phyloP scores from a whole-genome alignment of 1,140 invertebrate genomes.

The Nomia melanderi region DNA sequence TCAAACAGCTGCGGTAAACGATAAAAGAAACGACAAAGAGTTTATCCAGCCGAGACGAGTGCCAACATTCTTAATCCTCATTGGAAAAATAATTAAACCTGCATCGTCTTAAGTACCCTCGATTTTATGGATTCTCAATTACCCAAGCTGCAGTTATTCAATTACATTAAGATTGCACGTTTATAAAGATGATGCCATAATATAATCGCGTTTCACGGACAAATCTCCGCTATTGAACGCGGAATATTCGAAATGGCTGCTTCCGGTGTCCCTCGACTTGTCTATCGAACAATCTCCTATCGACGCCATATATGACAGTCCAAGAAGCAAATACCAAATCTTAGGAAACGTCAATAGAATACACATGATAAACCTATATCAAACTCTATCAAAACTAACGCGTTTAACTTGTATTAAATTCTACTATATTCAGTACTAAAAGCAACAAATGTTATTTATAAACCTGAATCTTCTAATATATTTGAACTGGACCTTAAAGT shows the following conservation, averaged over 20 bases:
- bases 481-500: too few relatives aligned
- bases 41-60: neutral
- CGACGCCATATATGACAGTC: too few relatives aligned
- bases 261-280: neutral
- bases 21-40: neutral
- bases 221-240: neutral
- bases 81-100: neutral
- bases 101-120: slow-evolving; percentile 1
- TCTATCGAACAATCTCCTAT: too few relatives aligned
- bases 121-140: slow-evolving; percentile 10
- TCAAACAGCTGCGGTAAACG: neutral
- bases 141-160: neutral
- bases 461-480: too few relatives aligned
- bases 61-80: neutral
- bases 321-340: too few relatives aligned
- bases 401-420: too few relatives aligned
- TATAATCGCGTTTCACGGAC: neutral
- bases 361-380: too few relatives aligned
- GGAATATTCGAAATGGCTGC: neutral
- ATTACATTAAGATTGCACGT: neutral
- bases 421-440: too few relatives aligned
- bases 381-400: too few relatives aligned
- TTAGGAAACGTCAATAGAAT: too few relatives aligned
- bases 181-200: too few relatives aligned
- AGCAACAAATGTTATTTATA: too few relatives aligned